Base-by-base conservation (phyloP, 2,797 vertebrate species). In the Coregonus ussuriensis region DNA sequence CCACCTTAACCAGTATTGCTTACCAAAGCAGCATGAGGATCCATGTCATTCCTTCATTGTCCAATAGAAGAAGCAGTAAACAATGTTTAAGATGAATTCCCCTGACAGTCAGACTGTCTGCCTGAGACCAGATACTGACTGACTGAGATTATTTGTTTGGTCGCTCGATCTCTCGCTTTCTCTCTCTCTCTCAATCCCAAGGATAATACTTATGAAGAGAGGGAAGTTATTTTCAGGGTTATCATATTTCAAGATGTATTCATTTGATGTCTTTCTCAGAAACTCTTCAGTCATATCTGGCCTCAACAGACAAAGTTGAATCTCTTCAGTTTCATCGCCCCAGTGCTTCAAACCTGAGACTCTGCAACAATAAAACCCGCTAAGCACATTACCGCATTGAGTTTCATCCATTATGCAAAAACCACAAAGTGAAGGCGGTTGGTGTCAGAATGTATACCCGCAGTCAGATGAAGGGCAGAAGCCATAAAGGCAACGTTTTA, bases 21-120 rank as follows among this genome's bases (percentile, higher is more conserved):
- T 15, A 11, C 41, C 9, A 9, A 3, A 52, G n/a, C n/a, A 33
- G 11, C 41, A 6, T 69, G 25, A 15, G 15, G 15, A 69, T 69
- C 6, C 33, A 25, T 79, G 79, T n/a, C 77, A 75, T 81, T 62
- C 82, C 72, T 4, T 72, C 9, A 65, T 52, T 77, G 79, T 51
- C 82, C 88, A 84, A 86, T 72, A 81, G 82, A 80, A 78, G 80
- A 71, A 35, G 1, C 29, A 33, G 53, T 54, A 73, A 59, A 21
- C 31, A 35, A 53, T 14, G n/a, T 29, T 14, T 25, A 35, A 33
- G 53, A 54, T 16, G 25, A 31, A 14, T 25, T 53, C 52, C 53
- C 52, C 52, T 31, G 41, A 51, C n/a, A 21, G 6, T 68, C 15
- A 35, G 66, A 16, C 33, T 65, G 62, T 65, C 29, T 65, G 41